Evolutionary conservation across 2,888 invertebrate genomes (phyloP).

Genomic region (Lithophane socia): DNA sequence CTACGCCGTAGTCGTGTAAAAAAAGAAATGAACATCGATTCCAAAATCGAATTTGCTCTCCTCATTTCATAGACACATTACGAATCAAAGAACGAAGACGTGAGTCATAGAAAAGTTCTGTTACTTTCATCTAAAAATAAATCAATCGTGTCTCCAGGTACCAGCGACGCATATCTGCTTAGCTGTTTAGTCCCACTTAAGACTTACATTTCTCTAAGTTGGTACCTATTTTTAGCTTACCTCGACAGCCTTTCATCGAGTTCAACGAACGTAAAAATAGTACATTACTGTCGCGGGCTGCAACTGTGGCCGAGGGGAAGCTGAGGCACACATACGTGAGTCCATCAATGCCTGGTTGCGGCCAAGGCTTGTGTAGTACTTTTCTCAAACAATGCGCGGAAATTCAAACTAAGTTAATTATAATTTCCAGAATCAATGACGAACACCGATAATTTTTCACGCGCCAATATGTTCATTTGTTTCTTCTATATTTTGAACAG

Average conservation of each 20-base stretch:
- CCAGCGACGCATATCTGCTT: constrained; percentile 37
- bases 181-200: constrained; percentile 17
- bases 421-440: no score
- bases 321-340: no score
- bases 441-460: no score
- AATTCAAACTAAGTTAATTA: no score
- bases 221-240: constrained; percentile 30
- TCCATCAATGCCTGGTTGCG: no score
- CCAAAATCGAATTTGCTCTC: not conserved
- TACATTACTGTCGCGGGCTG: not conserved
- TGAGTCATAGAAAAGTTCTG: constrained; percentile 26
- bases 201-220: constrained; percentile 5
- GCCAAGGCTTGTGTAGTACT: no score
- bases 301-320: no score
- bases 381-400: no score
- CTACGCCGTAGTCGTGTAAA: no score
- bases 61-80: constrained; percentile 11
- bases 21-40: not conserved
- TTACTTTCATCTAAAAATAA: constrained; percentile 43
- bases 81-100: constrained; percentile 20
- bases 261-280: constrained; percentile 4
- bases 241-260: constrained; percentile 14
- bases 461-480: no score
- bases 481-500: no score
- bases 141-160: constrained; percentile 19